These are phyloP conservation scores for Pyxicephalus adspersus DNA, from an alignment of 2,113 vertebrate species.

Conservation along the genomic window DNA sequence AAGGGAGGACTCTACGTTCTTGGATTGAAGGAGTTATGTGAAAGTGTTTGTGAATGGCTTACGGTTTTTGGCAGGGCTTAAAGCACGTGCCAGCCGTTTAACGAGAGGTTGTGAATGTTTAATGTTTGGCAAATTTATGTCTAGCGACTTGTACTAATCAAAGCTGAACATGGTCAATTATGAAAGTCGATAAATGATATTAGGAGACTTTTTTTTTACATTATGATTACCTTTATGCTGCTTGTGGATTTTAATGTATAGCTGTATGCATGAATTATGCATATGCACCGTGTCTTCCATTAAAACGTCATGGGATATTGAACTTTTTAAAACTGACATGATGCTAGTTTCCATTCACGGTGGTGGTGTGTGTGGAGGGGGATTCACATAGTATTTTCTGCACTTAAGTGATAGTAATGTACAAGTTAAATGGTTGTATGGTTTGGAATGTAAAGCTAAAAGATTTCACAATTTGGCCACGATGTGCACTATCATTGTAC, in stretches of 20 bases:
- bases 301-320: slow-evolving; percentile 28
- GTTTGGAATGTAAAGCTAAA: no score
- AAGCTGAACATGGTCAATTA: slow-evolving; percentile 11
- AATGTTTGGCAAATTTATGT: slow-evolving; percentile 8
- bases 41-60: slow-evolving; percentile 24
- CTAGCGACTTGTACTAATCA: not conserved
- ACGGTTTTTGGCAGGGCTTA: not conserved
- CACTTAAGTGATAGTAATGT: not conserved
- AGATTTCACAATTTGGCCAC: no score
- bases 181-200: not conserved
- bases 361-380: not conserved
- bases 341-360: slow-evolving; percentile 31
- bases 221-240: not conserved
- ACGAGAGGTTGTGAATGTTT: slow-evolving; percentile 26
- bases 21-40: not conserved
- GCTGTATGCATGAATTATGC: slow-evolving; percentile 32
- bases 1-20: not conserved
- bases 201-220: not conserved
- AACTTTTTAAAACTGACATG: slow-evolving; percentile 20
- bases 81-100: slow-evolving; percentile 21
- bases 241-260: slow-evolving; percentile 22
- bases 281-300: slow-evolving; percentile 14
- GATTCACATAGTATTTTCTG: slow-evolving; percentile 5
- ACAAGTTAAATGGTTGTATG: no score
- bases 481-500: no score